Base-by-base conservation (phyloP, 2,113 vertebrate species). In the Podocnemis expansa region DNA sequence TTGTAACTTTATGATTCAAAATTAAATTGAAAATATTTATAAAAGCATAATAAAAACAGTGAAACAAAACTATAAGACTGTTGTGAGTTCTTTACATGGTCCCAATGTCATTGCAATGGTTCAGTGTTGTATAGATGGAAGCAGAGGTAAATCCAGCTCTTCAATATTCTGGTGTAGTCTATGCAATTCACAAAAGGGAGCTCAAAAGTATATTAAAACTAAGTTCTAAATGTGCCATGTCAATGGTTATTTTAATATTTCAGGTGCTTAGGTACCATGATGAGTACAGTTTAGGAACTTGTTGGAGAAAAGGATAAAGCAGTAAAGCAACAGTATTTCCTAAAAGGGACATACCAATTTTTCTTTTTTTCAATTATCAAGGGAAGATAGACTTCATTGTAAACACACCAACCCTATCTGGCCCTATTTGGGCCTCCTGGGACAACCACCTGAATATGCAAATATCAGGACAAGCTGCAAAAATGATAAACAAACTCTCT, bases 351-450 rank as follows among this genome's bases (percentile, higher is more conserved):
- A 41, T n/a, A 43, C 49, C 12, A 13, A 17, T 90, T 91, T 41
- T 56, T 38, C 87, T 25, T 63, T 76, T 1, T 58, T 51, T 78
- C 45, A 43, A 27, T 0, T 80, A 78, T 83, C 0, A 1, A 70
- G 16, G 67, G n/a, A 38, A 70, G n/a, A 10, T 41, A 63, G 45
- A 63, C 78, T 78, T 78, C 27, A 25, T 52, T 41, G 41, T 43
- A 3, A 58, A 49, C 41, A 27, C 9, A 8, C 55, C 16, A 22
- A 10, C 0, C n/a, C n/a, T n/a, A n/a, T n/a, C n/a, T n/a, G n/a
- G n/a, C n/a, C n/a, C n/a, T n/a, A n/a, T n/a, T n/a, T n/a, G n/a
- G n/a, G n/a, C n/a, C n/a, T n/a, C n/a, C n/a, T n/a, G n/a, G n/a
- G n/a, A n/a, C n/a, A n/a, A n/a, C n/a, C n/a, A n/a, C n/a, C n/a